Evolutionary conservation across 1,140 invertebrate species (phyloP), one percentile per base, ranked within the genome.

Genomic region (Drosophila persimilis): DNA sequence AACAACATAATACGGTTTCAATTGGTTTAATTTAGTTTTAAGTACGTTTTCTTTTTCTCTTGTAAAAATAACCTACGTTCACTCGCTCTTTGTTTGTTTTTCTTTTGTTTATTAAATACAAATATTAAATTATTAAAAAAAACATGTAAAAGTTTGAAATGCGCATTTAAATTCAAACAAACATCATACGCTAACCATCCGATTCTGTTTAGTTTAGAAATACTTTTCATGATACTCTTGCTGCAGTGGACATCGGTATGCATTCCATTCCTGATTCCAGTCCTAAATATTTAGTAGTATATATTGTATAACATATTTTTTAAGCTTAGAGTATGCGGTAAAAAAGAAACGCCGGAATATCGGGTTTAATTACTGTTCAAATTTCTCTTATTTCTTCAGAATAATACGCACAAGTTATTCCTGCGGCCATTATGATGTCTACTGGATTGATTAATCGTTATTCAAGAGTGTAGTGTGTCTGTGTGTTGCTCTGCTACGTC

Each of bases 141-240:
- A 65, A 81, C 73, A 81, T 85, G 78, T 86, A 89, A 89, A 86
- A 86, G 70, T 75, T 88, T 62, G 63, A 86, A 86, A 86, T 88
- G 78, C 77, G 83, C 65, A 70, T 81, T 76, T 64, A 74, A 80
- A 72, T 84, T 85, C 59, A 58, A 79, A 80, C 62, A 80, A 59
- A 64, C 76, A 72, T 59, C 35, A 39, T 39, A 39, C 65, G 50
- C 53, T 48, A 60, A 53, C 69, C 46, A 22, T 54, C 48, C 56
- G 65, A 39, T 74, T 78, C 56, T 60, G 67, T 73, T 66, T 77
- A 85, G 77, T 86, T 77, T 77, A 56, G 74, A 88, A 85, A 86
- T 86, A 86, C 81, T 86, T 77, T 70, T 73, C 84, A 60, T 53
- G 62, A 79, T 73, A 80, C 59, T 72, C 66, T 78, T 59, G 65